Evolutionary conservation across 2,113 vertebrate genomes (phyloP), one percentile per base, ranked within the genome.

Genomic region (Aegithalos caudatus): DNA sequence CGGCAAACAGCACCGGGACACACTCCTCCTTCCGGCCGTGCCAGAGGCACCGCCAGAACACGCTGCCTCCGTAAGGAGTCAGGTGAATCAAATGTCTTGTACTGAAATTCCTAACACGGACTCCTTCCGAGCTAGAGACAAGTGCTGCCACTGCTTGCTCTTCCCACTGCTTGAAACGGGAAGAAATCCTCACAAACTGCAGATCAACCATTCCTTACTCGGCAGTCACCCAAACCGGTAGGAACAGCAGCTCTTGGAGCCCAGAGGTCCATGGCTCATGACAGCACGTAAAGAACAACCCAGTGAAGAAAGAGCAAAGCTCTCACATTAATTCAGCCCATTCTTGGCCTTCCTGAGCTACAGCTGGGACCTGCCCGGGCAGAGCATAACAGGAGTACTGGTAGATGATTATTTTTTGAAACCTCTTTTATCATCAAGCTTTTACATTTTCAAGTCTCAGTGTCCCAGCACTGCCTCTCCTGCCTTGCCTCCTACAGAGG

Each of bases 181-280:
- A 35, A 48, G 19, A 28, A 56, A 65, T 58, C 35, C 47, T 88
- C 70, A 60, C 58, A 15, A 50, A 14, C 27, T 33, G 54, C 58
- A 80, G 14, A 12, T 37, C 7, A 35, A 60, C 45, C 12, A 5
- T 14, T 50, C 56, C n/a, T 33, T 31, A 35, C 78, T 31, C 38
- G 54, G 42, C 72, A 69, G 35, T 4, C 35, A 64, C 5, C 65
- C 64, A 5, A n/a, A 27, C n/a, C 12, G 20, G 14, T 1, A 45
- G 57, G n/a, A 66, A 47, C 2, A 71, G 86, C 6, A 2, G 7
- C 18, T 70, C 51, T 4, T 1, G 2, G 64, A 50, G 45, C 53
- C 57, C 23, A 14, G 48, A 45, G 86, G 10, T 23, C 15, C 70
- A 7, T 0, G 1, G 44, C 9, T 42, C 40, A 7, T 0, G 1